phyloP scores from a whole-genome alignment of 2,888 invertebrate species.

The Tryphoninae sp. region DNA sequence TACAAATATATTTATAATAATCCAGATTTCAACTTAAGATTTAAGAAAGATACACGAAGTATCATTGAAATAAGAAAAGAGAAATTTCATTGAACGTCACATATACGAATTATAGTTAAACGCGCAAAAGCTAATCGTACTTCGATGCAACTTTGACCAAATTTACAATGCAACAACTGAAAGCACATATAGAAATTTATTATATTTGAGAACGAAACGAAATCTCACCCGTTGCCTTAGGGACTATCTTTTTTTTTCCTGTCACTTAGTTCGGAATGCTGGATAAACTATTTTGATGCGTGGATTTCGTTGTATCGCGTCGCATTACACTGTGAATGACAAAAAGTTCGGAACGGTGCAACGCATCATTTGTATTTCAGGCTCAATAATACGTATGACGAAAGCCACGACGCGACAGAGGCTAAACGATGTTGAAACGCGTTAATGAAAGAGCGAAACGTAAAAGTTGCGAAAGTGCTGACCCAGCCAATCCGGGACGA shows the following conservation, averaged over 20 bases:
- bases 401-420: slow-evolving; percentile 6
- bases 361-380: slow-evolving; percentile 36
- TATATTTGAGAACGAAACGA: slow-evolving; percentile 4
- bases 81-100: slow-evolving; percentile 26
- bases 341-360: not conserved
- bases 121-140: not conserved
- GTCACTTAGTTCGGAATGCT: slow-evolving; percentile 18
- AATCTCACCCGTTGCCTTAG: not conserved
- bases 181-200: slow-evolving; percentile 6
- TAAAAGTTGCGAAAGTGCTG: slow-evolving; percentile 44
- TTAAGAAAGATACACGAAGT: slow-evolving; percentile 26
- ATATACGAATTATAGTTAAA: slow-evolving; percentile 40
- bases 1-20: slow-evolving; percentile 11
- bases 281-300: slow-evolving; percentile 6
- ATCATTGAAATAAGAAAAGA: slow-evolving; percentile 10
- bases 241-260: not conserved
- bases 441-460: slow-evolving; percentile 15
- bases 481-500: slow-evolving; percentile 28
- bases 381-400: slow-evolving; percentile 30
- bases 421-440: not conserved
- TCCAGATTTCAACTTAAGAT: slow-evolving; percentile 28
- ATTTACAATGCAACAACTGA: slow-evolving; percentile 16
- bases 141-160: slow-evolving; percentile 6
- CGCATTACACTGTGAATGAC: slow-evolving; percentile 24
- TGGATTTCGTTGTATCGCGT: slow-evolving; percentile 41